phyloP scores from a whole-genome alignment of 2,888 invertebrate genomes.

The Drosophila melanosoma region DNA sequence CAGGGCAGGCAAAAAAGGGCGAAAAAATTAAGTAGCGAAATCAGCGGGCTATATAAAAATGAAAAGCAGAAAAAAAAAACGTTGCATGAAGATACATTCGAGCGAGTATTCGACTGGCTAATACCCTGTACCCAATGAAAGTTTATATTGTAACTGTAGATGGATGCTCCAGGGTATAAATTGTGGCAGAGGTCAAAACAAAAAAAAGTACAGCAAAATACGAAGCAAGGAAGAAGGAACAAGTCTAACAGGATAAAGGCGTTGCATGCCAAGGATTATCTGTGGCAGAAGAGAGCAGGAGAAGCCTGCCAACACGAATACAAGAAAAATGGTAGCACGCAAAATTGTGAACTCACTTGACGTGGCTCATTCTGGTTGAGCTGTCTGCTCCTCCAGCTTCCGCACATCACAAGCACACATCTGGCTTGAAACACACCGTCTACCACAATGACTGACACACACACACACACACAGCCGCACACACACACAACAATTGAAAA shows the following conservation, averaged over 20 bases:
- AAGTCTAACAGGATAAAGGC: slow-evolving; percentile 81
- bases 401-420: slow-evolving; percentile 1
- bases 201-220: slow-evolving; percentile 5
- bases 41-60: slow-evolving; percentile 68
- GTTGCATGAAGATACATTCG: not conserved
- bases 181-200: slow-evolving; percentile 1
- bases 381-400: slow-evolving; percentile 24
- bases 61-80: slow-evolving; percentile 30
- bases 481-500: slow-evolving; percentile 51
- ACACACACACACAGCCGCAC: not conserved
- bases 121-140: slow-evolving; percentile 6
- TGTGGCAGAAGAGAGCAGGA: slow-evolving; percentile 30
- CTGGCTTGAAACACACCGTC: slow-evolving; percentile 4
- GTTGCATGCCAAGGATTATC: slow-evolving; percentile 81
- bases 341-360: slow-evolving; percentile 82
- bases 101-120: not conserved
- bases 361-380: slow-evolving; percentile 78
- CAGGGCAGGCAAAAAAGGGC: slow-evolving; percentile 32
- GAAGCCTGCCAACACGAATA: slow-evolving; percentile 23
- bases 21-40: slow-evolving; percentile 79
- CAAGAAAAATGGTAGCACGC: slow-evolving; percentile 80
- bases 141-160: not conserved
- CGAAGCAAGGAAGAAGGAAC: slow-evolving; percentile 51
- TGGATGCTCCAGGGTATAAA: slow-evolving; percentile 21
- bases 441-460: not conserved